These are phyloP conservation scores for Hypanus sabinus DNA, from an alignment of 2,113 vertebrate species.

Conservation along the genomic window DNA sequence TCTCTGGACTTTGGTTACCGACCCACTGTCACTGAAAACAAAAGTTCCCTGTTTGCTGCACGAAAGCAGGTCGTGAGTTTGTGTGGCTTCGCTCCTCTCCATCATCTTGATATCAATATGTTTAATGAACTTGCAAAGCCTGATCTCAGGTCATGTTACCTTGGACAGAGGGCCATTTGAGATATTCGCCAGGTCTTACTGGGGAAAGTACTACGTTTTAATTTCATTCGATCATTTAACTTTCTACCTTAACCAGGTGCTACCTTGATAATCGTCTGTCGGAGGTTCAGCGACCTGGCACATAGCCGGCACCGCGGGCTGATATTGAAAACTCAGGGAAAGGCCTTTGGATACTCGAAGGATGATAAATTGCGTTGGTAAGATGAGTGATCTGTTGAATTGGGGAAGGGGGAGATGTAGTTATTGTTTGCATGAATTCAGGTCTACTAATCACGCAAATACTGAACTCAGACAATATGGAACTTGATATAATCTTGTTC, in stretches of 20 bases:
- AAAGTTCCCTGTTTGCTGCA: background rate
- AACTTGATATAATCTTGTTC: background rate
- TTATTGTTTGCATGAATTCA: background rate
- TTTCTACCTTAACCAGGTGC: background rate
- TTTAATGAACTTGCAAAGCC: no score
- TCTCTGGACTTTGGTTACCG: background rate
- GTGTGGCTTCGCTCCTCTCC: background rate
- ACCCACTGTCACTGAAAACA: background rate
- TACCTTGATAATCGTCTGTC: background rate
- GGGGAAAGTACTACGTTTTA: no score
- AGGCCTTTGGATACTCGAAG: background rate
- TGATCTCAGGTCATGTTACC: background rate
- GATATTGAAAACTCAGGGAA: background rate
- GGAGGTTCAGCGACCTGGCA: background rate
- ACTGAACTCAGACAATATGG: background rate
- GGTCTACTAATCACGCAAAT: background rate
- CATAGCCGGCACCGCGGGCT: background rate
- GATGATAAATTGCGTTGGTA: background rate
- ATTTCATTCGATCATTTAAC: background rate
- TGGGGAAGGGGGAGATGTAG: background rate
- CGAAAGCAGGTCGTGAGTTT: background rate
- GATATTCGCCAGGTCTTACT: background rate
- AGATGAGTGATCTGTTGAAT: background rate
- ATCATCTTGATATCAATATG: background rate
- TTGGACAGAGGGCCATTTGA: background rate